phyloP scores from a whole-genome alignment of 2,113 vertebrate genomes.

The Ovis canadensis region DNA sequence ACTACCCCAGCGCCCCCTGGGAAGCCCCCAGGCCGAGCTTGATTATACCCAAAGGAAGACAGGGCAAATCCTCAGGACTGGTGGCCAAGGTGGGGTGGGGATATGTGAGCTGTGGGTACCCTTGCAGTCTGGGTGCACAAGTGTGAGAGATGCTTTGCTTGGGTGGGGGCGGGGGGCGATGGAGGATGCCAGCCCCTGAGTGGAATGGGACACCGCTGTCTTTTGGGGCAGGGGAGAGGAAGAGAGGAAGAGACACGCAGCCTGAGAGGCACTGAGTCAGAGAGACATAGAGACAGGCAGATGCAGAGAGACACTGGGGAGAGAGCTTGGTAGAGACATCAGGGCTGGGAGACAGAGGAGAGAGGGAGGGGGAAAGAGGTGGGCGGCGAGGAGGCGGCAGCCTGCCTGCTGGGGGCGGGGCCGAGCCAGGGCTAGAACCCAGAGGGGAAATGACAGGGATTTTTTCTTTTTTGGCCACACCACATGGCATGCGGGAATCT shows the following conservation, averaged over 20 bases:
- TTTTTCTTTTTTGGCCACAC: neutral
- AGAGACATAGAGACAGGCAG: neutral
- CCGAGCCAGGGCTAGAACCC: rapidly evolving
- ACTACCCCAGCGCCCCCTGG: neutral
- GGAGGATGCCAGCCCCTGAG: too few relatives aligned
- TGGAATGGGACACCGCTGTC: neutral
- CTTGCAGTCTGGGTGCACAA: neutral
- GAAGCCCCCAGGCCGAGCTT: neutral
- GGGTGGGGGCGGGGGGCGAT: rapidly evolving
- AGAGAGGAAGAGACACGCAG: neutral
- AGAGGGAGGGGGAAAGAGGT: neutral
- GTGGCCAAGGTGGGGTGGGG: neutral
- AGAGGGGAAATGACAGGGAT: neutral
- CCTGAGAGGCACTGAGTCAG: neutral
- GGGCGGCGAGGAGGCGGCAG: rapidly evolving
- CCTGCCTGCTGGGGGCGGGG: too few relatives aligned
- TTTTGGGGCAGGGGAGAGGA: too few relatives aligned
- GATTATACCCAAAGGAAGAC: neutral
- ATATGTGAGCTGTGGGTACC: too few relatives aligned
- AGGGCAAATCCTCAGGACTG: neutral
- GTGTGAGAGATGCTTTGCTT: neutral
- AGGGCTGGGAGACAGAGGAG: neutral
- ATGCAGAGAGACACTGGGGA: neutral
- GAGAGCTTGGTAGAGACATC: neutral
- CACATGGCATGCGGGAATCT: neutral